Evolutionary conservation across 2,113 vertebrate genomes (phyloP), one percentile per base, ranked within the genome.

Genomic region (Garra rufa): DNA sequence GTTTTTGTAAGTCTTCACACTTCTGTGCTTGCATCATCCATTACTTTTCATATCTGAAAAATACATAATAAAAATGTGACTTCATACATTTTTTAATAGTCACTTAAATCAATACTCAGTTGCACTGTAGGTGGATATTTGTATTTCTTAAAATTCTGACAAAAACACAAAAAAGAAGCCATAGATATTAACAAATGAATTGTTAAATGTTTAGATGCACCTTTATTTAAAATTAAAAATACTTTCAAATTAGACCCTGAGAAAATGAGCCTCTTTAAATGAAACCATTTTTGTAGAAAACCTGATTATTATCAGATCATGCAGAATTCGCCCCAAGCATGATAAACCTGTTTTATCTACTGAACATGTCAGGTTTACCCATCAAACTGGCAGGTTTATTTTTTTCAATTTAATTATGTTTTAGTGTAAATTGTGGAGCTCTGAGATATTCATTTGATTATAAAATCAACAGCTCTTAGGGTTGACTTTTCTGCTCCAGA

Each of bases 271-370:
- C 34, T 34, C 34, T 34, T 34, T 3, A 34, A 1, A 34, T 34
- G 34, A 34, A 34, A 2, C 34, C 34, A 5, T 34, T 34, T 34
- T 34, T 52, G 17, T 19, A 19, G 50, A 0, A 52, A 52, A 52
- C 50, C 2, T 55, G 43, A 43, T 43, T 43, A 9, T 55, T 52
- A 52, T 52, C 55, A 57, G 13, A 85, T 93, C 91, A 0, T 94
- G 93, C 89, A 95, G 88, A 74, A 92, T 85, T 26, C 79, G 69
- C 85, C 84, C 91, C 71, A 95, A 85, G 0, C 95, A 94, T 0
- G 93, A 92, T 88, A 94, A 95, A 26, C 97, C 96, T 0, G 93
- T 83, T 90, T 96, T 94, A 74, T 28, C 43, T 1, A 14, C n/a
- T 17, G 41, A 44, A 26, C 17, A 7, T 26, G 43, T 9, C 63